Evolutionary conservation across 2,797 vertebrate species (phyloP).

Genomic region (Discoglossus pictus): DNA sequence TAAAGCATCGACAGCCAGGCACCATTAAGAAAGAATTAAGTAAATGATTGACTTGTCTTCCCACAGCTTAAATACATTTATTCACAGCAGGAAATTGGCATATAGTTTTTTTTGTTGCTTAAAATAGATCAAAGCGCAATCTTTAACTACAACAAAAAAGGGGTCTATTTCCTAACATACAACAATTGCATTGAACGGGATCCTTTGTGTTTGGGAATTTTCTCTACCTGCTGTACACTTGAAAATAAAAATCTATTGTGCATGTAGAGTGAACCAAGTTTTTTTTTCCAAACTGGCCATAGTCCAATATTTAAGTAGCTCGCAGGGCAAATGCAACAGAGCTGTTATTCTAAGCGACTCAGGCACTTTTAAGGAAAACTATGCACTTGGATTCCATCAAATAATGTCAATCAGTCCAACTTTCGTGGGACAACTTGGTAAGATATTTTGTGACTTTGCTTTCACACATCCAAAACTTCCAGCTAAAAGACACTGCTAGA

Average conservation of each 20-base stretch:
- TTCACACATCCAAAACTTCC: not conserved
- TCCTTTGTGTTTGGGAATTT: not conserved
- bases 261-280: not conserved
- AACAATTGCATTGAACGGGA: not conserved
- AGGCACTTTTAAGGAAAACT: slow-evolving; percentile 30
- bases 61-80: too few relatives aligned
- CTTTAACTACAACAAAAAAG: not conserved
- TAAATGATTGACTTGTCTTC: slow-evolving; percentile 21
- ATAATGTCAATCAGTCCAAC: slow-evolving; percentile 1
- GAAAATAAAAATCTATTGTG: not conserved
- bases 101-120: not conserved
- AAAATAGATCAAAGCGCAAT: too few relatives aligned
- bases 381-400: slow-evolving; percentile 11
- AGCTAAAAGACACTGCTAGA: too few relatives aligned
- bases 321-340: slow-evolving; percentile 1
- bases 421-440: slow-evolving; percentile 11
- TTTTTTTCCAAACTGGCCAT: slow-evolving; percentile 1
- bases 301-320: not conserved
- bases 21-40: too few relatives aligned
- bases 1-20: too few relatives aligned
- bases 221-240: not conserved
- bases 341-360: not conserved
- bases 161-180: not conserved
- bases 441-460: slow-evolving; percentile 3
- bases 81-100: not conserved